Base-by-base conservation (phyloP, 2,797 vertebrate genomes). In the Spheniscus humboldti region DNA sequence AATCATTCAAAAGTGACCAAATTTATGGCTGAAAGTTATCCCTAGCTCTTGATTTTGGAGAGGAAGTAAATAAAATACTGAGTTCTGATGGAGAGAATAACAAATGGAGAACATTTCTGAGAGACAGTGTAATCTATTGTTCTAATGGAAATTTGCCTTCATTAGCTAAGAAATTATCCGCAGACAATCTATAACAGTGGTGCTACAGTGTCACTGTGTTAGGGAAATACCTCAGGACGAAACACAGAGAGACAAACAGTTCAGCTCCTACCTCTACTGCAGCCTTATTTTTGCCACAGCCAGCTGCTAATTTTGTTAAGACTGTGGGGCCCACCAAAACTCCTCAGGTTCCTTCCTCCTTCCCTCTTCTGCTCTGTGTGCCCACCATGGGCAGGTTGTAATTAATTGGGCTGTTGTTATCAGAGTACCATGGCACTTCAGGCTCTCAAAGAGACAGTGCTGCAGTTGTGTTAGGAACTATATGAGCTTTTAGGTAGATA, bases 361-460 rank as follows among this genome's bases (percentile, higher is more conserved):
- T 75, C 30, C 33, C 7, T 43, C 43, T 84, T 33, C 24, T 18
- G 6, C 24, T 59, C 52, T 0, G 0, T 31, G 39, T 31, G 13
- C 20, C 35, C 11, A 17, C 27, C 30, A 27, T 0, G 0, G 24
- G 10, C 43, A 72, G 57, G 7, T 5, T 83, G 53, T 30, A 24
- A 69, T n/a, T 50, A 68, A 45, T 10, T 35, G 37, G 10, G 12
- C n/a, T 64, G 33, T 50, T 17, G 6, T 10, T 71, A 14, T 43
- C 9, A 67, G 39, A 59, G 56, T 41, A 16, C 33, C 25, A 0
- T 10, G 20, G 37, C 28, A 64, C 24, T 64, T 84, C 25, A 50
- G 62, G 37, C 31, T 41, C 41, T 66, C 0, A 1, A 62, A 52
- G 41, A 77, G 43, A 28, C 3, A 11, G 33, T 15, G 24, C 53